These are phyloP conservation scores for Palaemon carinicauda DNA, from an alignment of 1,140 invertebrate genomes.

Conservation along the genomic window DNA sequence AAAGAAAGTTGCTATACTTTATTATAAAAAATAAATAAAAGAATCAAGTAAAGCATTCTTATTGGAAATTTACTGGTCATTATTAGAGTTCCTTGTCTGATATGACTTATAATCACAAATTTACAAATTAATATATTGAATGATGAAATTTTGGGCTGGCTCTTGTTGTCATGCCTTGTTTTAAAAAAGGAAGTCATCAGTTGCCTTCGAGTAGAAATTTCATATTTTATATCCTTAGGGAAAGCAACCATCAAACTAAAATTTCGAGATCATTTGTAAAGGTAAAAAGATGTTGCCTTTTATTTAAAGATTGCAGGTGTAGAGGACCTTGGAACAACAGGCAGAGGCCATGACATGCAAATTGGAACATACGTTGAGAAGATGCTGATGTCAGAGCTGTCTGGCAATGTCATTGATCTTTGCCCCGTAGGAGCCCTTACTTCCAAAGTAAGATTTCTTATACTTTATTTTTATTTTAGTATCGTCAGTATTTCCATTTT, in stretches of 20 bases:
- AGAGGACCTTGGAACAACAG: conserved; percentile 96
- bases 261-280: background rate
- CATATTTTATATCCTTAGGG: too few species aligned
- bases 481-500: background rate
- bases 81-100: too few species aligned
- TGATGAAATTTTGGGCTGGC: too few species aligned
- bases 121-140: too few species aligned
- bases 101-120: too few species aligned
- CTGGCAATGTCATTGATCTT: conserved; percentile 98
- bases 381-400: conserved; percentile 95
- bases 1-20: too few species aligned
- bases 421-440: conserved; percentile 99
- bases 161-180: too few species aligned
- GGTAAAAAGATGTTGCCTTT: background rate
- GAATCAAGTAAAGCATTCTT: too few species aligned
- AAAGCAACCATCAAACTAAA: background rate
- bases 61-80: too few species aligned
- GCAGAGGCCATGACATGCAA: conserved; percentile 95
- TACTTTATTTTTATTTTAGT: background rate
- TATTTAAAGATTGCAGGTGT: conserved; percentile 77
- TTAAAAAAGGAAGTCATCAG: too few species aligned
- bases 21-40: too few species aligned
- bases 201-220: too few species aligned
- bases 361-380: conserved; percentile 99
- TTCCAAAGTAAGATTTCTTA: conserved; percentile 72